A percentile compares a stretch with the other conserved stretches of the same genome.
phyloP scores from a whole-genome alignment of 2,888 invertebrate genomes.

The Pollenia griseotomentosa region DNA sequence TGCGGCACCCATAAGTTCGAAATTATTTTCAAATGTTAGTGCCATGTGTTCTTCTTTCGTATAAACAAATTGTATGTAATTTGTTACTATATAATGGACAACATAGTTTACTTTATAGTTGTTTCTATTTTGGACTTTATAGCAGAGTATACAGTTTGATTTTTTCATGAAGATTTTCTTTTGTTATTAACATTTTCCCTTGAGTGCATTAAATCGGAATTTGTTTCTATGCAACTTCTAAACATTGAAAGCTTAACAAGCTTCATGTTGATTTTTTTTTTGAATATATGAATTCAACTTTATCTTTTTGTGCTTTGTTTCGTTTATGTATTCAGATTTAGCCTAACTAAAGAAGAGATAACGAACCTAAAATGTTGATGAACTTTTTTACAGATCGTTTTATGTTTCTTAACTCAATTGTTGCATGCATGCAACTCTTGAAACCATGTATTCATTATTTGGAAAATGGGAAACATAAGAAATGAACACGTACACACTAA shows the following conservation, averaged over 20 bases:
- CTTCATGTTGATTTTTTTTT: slow-evolving; percentile 41
- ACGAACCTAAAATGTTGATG: slow-evolving; percentile 66
- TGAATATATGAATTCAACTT: slow-evolving; percentile 6
- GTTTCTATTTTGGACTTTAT: too few species aligned
- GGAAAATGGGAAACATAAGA: slow-evolving; percentile 46
- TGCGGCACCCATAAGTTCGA: too few species aligned
- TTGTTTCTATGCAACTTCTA: slow-evolving; percentile 17
- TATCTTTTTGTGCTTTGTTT: slow-evolving; percentile 37
- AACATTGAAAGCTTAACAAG: slow-evolving; percentile 66
- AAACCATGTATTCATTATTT: slow-evolving; percentile 63
- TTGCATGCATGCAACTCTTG: slow-evolving; percentile 66
- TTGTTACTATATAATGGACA: too few species aligned
- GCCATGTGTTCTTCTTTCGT: too few species aligned
- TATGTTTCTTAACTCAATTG: slow-evolving; percentile 69
- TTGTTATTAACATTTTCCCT: not conserved
- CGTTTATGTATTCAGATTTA: slow-evolving; percentile 58
- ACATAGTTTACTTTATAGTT: too few species aligned
- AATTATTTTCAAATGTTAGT: too few species aligned
- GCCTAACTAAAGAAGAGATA: slow-evolving; percentile 57
- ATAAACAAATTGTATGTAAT: too few species aligned
- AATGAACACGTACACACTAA: slow-evolving; percentile 6
- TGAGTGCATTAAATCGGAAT: slow-evolving; percentile 44
- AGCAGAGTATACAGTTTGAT: too few species aligned
- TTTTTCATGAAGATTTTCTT: not conserved
- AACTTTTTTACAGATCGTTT: slow-evolving; percentile 35